Evolutionary conservation across 2,797 vertebrate species (phyloP).

Genomic region (Takifugu rubripes): DNA sequence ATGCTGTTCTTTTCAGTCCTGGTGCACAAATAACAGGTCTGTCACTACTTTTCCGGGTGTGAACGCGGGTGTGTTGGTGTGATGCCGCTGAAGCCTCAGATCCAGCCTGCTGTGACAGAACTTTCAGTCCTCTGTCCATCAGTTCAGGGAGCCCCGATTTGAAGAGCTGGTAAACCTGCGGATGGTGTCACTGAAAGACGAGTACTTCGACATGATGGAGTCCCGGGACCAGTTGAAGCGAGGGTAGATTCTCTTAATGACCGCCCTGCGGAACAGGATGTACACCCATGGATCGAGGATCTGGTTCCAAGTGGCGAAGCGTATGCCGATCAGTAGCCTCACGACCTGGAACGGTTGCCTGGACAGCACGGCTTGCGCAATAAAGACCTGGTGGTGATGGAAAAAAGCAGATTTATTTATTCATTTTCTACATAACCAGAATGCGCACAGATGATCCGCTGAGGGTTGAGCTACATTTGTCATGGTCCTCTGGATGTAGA

Average conservation of each 20-base stretch:
- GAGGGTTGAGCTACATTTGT: slow-evolving; percentile 11
- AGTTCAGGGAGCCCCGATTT: slow-evolving; percentile 5
- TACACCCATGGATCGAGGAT: slow-evolving; percentile 98
- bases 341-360: slow-evolving; percentile 5
- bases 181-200: slow-evolving; percentile 67
- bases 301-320: slow-evolving; percentile 94
- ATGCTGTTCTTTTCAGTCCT: no score
- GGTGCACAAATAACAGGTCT: no score
- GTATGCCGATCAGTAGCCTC: slow-evolving; percentile 82
- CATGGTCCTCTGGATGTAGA: neutral
- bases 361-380: slow-evolving; percentile 76
- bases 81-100: no score
- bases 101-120: no score
- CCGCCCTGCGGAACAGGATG: slow-evolving; percentile 88
- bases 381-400: slow-evolving; percentile 81
- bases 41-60: no score
- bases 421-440: no score
- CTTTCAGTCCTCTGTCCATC: neutral
- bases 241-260: slow-evolving; percentile 82
- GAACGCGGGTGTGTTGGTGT: no score
- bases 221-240: slow-evolving; percentile 66
- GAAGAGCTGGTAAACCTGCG: slow-evolving; percentile 69
- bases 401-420: neutral
- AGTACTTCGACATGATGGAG: slow-evolving; percentile 75
- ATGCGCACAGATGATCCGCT: slow-evolving; percentile 1